Evolutionary conservation across 1,140 invertebrate species (phyloP).

Genomic region (Diachasma alloeum): DNA sequence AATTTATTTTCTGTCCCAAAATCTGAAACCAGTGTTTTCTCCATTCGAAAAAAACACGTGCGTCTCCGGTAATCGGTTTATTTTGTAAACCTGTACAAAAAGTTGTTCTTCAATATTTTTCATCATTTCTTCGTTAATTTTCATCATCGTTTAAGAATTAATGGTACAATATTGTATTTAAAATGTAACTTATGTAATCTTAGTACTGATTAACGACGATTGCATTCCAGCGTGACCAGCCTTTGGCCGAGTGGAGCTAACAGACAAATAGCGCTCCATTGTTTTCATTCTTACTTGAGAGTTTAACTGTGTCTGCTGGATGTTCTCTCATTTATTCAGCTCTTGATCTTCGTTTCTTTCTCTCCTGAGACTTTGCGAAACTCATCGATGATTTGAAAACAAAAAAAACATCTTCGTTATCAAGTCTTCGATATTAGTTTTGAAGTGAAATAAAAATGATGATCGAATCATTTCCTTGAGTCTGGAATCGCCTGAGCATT

Average conservation of each 20-base stretch:
- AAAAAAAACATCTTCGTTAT: background rate
- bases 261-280: constrained; percentile 64
- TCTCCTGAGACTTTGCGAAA: background rate
- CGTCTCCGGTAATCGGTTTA: constrained; percentile 45
- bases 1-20: constrained; percentile 51
- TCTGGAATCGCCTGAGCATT: no score
- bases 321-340: constrained; percentile 7
- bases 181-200: constrained; percentile 65
- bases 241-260: constrained; percentile 65
- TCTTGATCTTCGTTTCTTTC: background rate
- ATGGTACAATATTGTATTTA: constrained; percentile 63
- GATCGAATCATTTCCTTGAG: background rate
- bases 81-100: constrained; percentile 64
- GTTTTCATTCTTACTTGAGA: constrained; percentile 36
- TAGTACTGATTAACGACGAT: constrained; percentile 64
- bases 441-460: background rate
- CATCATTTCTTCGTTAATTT: constrained; percentile 14
- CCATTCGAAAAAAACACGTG: constrained; percentile 24
- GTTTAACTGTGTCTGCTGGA: constrained; percentile 48
- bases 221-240: constrained; percentile 64
- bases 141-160: constrained; percentile 45
- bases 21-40: constrained; percentile 46
- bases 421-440: background rate
- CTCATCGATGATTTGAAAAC: background rate
- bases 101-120: constrained; percentile 55